A percentile compares a stretch with the other conserved stretches of the same genome.
These are phyloP conservation scores for Apis mellifera DNA, from an alignment of 1,140 invertebrate species.

Conservation along the genomic window DNA sequence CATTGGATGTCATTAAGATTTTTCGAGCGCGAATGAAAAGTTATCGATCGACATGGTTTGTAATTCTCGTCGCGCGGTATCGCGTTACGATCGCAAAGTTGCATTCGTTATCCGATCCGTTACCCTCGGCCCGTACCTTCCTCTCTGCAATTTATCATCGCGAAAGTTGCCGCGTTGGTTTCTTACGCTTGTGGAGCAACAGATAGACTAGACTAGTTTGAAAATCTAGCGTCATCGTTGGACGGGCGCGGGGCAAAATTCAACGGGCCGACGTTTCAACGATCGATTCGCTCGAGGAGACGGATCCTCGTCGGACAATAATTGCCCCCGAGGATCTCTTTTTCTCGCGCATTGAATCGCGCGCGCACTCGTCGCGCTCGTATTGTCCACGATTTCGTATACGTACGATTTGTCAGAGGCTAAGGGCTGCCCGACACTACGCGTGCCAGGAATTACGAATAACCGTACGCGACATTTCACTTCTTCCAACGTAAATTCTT, in stretches of 20 bases:
- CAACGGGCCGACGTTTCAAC: constrained; percentile 15
- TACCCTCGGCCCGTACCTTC: too few relatives aligned
- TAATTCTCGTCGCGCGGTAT: not conserved
- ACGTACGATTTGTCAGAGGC: constrained; percentile 51
- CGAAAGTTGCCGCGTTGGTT: not conserved
- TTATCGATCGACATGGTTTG: not conserved
- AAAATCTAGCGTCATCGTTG: not conserved
- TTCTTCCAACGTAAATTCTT: too few relatives aligned
- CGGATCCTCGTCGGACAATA: constrained; percentile 45
- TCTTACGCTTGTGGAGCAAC: not conserved
- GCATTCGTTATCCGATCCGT: not conserved
- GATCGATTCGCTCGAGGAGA: constrained; percentile 18
- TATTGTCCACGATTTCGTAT: constrained; percentile 49
- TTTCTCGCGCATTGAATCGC: constrained; percentile 40
- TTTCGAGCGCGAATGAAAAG: not conserved
- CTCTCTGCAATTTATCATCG: not conserved
- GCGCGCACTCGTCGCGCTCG: constrained; percentile 32
- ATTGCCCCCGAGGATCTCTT: constrained; percentile 48
- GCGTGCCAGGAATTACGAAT: not conserved
- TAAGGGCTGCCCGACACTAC: constrained; percentile 46
- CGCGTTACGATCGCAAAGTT: not conserved
- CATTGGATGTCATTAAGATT: not conserved
- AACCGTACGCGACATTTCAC: not conserved
- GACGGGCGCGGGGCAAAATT: not conserved
- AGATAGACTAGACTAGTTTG: not conserved